Evolutionary conservation across 2,113 vertebrate species (phyloP), one percentile per base, ranked within the genome.

Genomic region (Bagarius yarrelli): DNA sequence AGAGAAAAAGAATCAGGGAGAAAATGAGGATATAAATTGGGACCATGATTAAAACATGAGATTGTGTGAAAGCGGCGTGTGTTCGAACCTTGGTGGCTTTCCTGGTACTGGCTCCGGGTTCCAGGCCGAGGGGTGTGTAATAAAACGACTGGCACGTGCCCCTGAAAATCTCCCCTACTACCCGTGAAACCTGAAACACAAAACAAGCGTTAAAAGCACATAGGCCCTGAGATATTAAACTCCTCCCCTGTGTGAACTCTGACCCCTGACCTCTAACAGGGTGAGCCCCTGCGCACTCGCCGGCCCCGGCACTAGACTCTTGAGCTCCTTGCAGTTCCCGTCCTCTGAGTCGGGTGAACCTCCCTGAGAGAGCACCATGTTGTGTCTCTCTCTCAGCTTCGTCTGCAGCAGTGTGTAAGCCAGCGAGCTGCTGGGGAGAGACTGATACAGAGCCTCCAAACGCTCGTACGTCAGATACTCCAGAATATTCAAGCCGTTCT

Each of bases 401-500:
- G 83, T 89, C 84, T 92, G 89, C 74, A 96, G 92, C 5, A 95
- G 91, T 1, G 36, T 36, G 77, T 83, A 91, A n/a, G 91, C 88
- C 83, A 94, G 87, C 0, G 90, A 91, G 86, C 83, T 90, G 55
- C 91, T 88, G 0, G 93, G 85, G 59, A 91, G 87, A 0, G 93
- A 93, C 21, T 85, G 44, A 78, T 96, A 96, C 44, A 96, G 89
- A 27, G 85, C 84, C 75, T 94, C 92, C 87, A 96, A 87, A 27
- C 92, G 93, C 5, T 1, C 0, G 44, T 92, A 90, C 0, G 94
- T 94, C 86, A 96, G 88, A 86, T 95, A 96, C 82, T 94, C 90
- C 76, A 92, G 83, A 66, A 96, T 88, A 60, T 93, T 95, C 60
- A 95, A 89, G 6, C 95, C 94, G 0, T 92, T 95, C 69, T 95